Evolutionary conservation across 2,888 invertebrate genomes (phyloP).

Genomic region (Caenorhabditis angaria): DNA sequence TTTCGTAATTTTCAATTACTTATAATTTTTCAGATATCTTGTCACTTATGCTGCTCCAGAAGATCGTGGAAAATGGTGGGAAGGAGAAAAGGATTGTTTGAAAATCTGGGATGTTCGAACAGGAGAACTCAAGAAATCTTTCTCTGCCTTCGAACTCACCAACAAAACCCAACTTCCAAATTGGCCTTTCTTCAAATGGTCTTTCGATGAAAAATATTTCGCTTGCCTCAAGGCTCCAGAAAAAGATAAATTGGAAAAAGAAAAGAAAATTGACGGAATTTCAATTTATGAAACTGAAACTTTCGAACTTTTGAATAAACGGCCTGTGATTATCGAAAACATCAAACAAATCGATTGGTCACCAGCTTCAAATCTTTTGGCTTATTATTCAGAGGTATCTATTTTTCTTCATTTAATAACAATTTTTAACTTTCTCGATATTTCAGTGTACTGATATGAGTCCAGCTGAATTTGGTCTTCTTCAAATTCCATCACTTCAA

Average conservation of each 20-base stretch:
- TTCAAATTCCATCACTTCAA: constrained; percentile 60
- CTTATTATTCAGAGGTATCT: constrained; percentile 95
- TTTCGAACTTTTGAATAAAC: constrained; percentile 91
- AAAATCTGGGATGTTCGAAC: constrained; percentile 97
- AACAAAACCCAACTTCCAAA: constrained; percentile 73
- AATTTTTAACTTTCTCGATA: background rate
- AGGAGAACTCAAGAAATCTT: constrained; percentile 74
- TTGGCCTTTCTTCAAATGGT: constrained; percentile 73
- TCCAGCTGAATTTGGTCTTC: constrained; percentile 69
- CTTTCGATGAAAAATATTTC: constrained; percentile 68
- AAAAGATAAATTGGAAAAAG: constrained; percentile 57
- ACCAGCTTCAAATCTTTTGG: constrained; percentile 92
- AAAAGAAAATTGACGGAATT: constrained; percentile 75
- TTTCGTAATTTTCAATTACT: background rate
- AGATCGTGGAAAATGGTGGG: constrained; percentile 74
- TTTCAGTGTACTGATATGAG: constrained; percentile 42
- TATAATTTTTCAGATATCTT: constrained; percentile 78
- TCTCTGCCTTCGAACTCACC: constrained; percentile 59
- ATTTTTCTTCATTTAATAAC: constrained; percentile 1
- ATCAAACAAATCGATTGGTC: constrained; percentile 96
- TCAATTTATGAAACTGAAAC: constrained; percentile 95
- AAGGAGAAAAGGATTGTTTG: constrained; percentile 81
- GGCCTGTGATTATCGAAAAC: constrained; percentile 79
- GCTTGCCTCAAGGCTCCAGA: constrained; percentile 68
- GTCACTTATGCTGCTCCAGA: constrained; percentile 87